Conservation (phyloP, 2,888 invertebrate species). For the Macrosiphum euphorbiae region DNA sequence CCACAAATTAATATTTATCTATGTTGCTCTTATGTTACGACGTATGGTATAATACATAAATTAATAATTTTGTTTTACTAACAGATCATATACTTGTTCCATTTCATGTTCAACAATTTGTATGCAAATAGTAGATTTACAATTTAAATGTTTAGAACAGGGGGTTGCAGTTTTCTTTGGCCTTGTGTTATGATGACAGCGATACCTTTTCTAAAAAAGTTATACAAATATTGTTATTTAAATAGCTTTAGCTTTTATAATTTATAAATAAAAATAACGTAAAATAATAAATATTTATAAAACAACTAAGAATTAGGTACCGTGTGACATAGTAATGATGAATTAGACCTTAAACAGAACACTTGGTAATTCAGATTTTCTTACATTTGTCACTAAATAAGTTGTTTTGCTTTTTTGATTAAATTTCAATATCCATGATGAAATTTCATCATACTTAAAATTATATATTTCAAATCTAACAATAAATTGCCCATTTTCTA, state of each 20-base stretch:
- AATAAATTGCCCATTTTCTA: background rate
- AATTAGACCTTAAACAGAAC: conserved; percentile 7
- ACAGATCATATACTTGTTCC: background rate
- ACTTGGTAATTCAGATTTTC: conserved; percentile 22
- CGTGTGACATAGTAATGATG: background rate
- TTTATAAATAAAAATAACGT: conserved; percentile 13
- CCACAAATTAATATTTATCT: background rate
- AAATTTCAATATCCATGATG: background rate
- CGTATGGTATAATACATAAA: background rate
- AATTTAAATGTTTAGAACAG: conserved; percentile 10
- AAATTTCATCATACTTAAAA: background rate
- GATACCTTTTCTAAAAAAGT: conserved; percentile 23
- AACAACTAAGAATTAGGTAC: background rate
- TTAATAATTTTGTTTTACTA: conserved; percentile 1
- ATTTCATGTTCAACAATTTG: background rate
- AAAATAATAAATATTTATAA: background rate
- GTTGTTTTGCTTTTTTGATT: conserved; percentile 10
- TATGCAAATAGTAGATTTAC: conserved; percentile 14
- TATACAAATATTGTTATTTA: background rate
- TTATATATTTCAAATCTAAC: conserved; percentile 2
- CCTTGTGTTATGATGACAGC: conserved; percentile 13
- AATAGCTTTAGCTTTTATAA: conserved; percentile 6
- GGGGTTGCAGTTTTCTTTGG: conserved; percentile 1
- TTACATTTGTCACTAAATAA: background rate
- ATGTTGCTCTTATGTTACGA: background rate